Percentiles rank a stretch among this genome's conserved stretches.
Evolutionary conservation across 2,113 vertebrate species (phyloP).

Genomic region (Heterochromis multidens): DNA sequence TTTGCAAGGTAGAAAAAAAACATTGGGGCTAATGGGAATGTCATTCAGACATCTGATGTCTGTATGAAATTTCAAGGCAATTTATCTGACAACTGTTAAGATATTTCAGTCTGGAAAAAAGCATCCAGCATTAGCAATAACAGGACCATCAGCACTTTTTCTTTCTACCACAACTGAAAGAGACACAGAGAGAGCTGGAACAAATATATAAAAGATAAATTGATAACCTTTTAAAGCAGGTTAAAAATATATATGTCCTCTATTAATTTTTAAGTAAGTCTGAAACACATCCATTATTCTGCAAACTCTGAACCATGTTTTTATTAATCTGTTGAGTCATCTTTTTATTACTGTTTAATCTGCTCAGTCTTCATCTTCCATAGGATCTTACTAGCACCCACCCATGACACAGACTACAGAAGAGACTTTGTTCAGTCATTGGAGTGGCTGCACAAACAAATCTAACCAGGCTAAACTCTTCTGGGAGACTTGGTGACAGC

Average conservation of each 20-base stretch:
- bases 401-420: background rate
- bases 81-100: background rate
- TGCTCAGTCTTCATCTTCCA: background rate
- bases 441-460: background rate
- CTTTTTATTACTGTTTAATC: background rate
- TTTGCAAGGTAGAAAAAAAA: background rate
- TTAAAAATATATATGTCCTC: background rate
- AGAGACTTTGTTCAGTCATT: background rate
- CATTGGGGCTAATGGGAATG: background rate
- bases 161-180: background rate
- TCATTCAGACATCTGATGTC: background rate
- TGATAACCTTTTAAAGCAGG: background rate
- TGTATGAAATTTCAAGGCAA: background rate
- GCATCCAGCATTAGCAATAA: background rate
- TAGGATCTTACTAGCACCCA: background rate
- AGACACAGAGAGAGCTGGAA: background rate
- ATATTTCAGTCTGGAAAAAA: background rate
- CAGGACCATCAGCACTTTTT: background rate
- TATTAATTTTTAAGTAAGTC: background rate
- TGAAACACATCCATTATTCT: background rate
- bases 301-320: background rate
- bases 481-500: background rate
- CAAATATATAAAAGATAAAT: background rate
- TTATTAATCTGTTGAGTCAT: background rate
- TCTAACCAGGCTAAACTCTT: conserved; percentile 8